Evolutionary conservation across 2,888 invertebrate species (phyloP), one percentile per base, ranked within the genome.

Genomic region (Scelioninae gen. 2): DNA sequence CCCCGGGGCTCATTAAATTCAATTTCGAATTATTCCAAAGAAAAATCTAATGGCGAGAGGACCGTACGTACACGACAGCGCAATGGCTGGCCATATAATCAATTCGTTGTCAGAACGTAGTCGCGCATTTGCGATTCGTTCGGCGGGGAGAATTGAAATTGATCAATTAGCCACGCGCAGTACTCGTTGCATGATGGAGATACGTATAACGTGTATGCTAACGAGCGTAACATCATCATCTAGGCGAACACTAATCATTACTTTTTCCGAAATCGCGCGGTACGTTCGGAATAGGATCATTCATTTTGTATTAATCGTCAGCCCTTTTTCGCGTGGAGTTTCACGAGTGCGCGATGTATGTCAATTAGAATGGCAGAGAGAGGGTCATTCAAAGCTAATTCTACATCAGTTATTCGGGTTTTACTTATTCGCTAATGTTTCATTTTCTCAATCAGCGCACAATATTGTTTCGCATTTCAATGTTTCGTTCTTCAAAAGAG

Each of bases 71-170:
- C 70, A 55, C 68, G 74, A 70, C 74, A 76, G 68, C 67, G 58
- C 73, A 45, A 68, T 55, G 55, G 16, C 63, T 60, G 70, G 61
- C 60, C 61, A 61, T 67, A 78, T 79, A 81, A 81, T 81, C 80
- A 81, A 81, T 81, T 80, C 78, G 81, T 78, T 80, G 78, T 81
- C 80, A 80, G 77, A 75, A 76, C 77, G 76, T 77, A 80, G 79
- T 80, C 76, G 78, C 77, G 76, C 79, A 78, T 81, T 80, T 78
- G 79, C 79, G 77, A 78, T 78, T 80, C 77, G 78, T 79, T 79
- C 76, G 77, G 61, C 57, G 64, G 77, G 64, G 76, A 79, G 81
- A 82, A 81, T 81, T 81, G 81, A 82, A 81, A 82, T 82, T 81
- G 80, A 82, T 82, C 82, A 81, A 82, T 81, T 80, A 79, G 78